Percentiles rank a stretch among this genome's conserved stretches.
phyloP scores from a whole-genome alignment of 2,797 vertebrate species.

The Selene dorsalis region DNA sequence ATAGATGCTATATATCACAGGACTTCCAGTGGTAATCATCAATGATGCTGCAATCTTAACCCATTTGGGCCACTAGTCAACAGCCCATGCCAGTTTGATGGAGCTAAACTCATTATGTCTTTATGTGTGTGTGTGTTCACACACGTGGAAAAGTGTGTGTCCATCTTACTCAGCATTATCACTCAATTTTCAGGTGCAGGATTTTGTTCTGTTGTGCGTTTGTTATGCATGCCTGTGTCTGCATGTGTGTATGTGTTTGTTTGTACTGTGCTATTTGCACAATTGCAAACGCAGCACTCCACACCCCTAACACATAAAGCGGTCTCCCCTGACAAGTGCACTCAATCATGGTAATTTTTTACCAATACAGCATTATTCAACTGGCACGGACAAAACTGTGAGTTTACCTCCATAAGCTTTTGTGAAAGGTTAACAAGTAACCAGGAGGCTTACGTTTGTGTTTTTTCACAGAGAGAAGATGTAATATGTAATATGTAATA shows the following conservation, averaged over 20 bases:
- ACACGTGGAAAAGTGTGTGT: slow-evolving; percentile 16
- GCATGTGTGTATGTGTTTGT: slow-evolving; percentile 58
- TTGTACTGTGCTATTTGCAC: slow-evolving; percentile 66
- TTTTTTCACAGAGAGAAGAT: slow-evolving; percentile 21
- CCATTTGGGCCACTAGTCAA: slow-evolving; percentile 73
- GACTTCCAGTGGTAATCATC: slow-evolving; percentile 73
- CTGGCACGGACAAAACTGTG: slow-evolving; percentile 48
- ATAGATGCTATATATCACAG: slow-evolving; percentile 68
- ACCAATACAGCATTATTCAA: slow-evolving; percentile 73
- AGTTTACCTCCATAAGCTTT: slow-evolving; percentile 63
- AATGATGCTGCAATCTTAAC: slow-evolving; percentile 72
- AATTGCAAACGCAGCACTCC: slow-evolving; percentile 76
- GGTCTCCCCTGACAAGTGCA: slow-evolving; percentile 71
- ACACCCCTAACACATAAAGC: slow-evolving; percentile 61
- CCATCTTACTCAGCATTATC: slow-evolving; percentile 80
- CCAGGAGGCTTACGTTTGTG: slow-evolving; percentile 5
- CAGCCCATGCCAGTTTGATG: slow-evolving; percentile 63
- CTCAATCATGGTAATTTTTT: slow-evolving; percentile 78
- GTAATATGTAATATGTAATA: no score
- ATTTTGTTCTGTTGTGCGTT: slow-evolving; percentile 50
- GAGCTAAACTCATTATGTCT: slow-evolving; percentile 71
- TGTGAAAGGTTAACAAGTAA: slow-evolving; percentile 45
- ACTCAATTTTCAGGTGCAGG: slow-evolving; percentile 76
- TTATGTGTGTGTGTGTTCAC: slow-evolving; percentile 27
- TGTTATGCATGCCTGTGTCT: slow-evolving; percentile 54